These are phyloP conservation scores for Furcifer pardalis DNA, from an alignment of 2,797 vertebrate species.

Conservation along the genomic window DNA sequence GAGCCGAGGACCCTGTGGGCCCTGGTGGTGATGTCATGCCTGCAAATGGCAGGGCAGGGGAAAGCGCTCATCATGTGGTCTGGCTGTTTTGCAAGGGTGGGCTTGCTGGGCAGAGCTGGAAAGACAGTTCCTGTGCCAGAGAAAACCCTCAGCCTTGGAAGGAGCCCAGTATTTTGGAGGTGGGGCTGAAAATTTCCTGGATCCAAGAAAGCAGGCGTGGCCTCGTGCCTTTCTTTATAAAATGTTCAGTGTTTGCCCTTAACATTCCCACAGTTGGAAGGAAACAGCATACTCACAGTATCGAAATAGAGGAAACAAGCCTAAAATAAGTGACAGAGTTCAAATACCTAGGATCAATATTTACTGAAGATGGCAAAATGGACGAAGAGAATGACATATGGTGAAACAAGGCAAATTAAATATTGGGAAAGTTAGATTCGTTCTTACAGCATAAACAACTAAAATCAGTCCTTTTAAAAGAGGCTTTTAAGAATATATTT, in stretches of 20 bases:
- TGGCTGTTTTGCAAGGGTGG: not conserved
- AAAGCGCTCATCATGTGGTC: not conserved
- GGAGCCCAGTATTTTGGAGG: not conserved
- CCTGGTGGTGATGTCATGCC: conserved; percentile 36
- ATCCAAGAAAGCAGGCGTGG: not conserved
- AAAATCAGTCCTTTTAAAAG: no score
- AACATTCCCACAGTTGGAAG: not conserved
- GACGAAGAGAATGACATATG: no score
- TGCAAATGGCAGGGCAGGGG: not conserved
- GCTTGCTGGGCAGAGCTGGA: not conserved
- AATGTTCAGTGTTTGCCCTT: not conserved
- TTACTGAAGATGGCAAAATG: no score
- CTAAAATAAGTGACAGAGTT: no score
- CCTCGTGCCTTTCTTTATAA: not conserved
- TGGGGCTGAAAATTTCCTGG: not conserved
- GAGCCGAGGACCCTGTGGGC: not conserved
- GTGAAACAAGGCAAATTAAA: no score
- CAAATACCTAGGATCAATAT: no score
- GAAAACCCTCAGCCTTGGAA: not conserved
- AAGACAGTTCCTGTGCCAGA: not conserved
- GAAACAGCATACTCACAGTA: no score
- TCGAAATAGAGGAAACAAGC: no score
- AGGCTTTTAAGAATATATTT: no score
- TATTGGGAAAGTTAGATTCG: no score
- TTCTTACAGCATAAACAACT: no score